Base-by-base conservation (phyloP, 2,113 vertebrate species). In the Barnardius zonarius region DNA sequence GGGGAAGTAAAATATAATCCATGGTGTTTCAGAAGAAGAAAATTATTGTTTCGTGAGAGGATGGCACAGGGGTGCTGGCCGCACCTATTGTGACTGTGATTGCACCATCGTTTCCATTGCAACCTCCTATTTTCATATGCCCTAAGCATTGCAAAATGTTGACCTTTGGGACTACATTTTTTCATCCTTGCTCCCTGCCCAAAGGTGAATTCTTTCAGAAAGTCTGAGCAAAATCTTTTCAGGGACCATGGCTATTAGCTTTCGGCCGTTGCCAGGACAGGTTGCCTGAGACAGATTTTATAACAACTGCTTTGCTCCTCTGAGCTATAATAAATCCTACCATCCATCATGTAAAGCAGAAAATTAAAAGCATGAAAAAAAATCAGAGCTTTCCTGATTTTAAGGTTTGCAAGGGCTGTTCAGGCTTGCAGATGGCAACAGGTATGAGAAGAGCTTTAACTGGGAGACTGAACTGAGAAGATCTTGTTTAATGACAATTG, bases 81-180 rank as follows among this genome's bases (percentile, higher is more conserved):
- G 17, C 61, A 59, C 82, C 86, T 59, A 0, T 10, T 75, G 63
- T 64, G 78, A 33, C 63, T 28, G 23, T 37, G 30, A 72, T 95
- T 97, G 82, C 86, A 73, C 91, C 93, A 96, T 33, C 76, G 49
- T 94, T 95, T 95, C 95, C 93, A 95, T 61, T 8, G 2, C 72
- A 91, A 67, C 73, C 94, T 92, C 77, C 43, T 84, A 35, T 92
- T 96, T 92, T 91, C 81, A 69, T 80, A 80, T 39, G 28, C 78
- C 49, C 77, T 10, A 57, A 95, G 87, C 86, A 77, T 91, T 96
- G 92, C 95, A 95, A 97, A 96, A 96, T 31, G 33, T 41, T 92
- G 95, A 97, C 96, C 96, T 97, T 94, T 96, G 81, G 82, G 92
- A 88, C 83, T 94, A 46, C 83, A 88, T 92, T 93, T 96, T 96